Conservation (phyloP, 64 coral and sea anemone species). For the Montipora capricornis region DNA sequence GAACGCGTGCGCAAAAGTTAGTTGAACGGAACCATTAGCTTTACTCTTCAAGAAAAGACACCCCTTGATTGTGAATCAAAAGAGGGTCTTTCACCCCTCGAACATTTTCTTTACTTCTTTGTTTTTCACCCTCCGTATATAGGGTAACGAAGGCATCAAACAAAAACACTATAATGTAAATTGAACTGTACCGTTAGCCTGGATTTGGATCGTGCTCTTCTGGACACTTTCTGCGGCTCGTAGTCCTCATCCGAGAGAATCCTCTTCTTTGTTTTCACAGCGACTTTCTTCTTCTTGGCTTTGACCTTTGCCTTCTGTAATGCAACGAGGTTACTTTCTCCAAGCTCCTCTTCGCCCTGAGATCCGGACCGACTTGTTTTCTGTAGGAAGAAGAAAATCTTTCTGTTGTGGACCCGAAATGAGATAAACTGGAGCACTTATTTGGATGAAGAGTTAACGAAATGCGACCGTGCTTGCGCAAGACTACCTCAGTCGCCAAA, state of each 20-base stretch:
- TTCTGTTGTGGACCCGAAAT: neutral
- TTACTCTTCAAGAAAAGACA: too few species aligned
- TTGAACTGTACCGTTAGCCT: conserved; percentile 4
- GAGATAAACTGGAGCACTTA: neutral
- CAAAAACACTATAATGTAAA: neutral
- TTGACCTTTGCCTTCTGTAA: conserved; percentile 15
- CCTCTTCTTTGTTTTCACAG: conserved; percentile 65
- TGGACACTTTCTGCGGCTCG: conserved; percentile 26
- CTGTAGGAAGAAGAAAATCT: neutral
- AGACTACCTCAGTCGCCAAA: too few species aligned
- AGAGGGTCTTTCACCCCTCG: too few species aligned
- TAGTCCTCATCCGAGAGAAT: conserved; percentile 42
- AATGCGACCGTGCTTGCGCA: too few species aligned
- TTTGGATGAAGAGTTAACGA: neutral
- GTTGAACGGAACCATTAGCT: too few species aligned
- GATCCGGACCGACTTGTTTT: conserved; percentile 20
- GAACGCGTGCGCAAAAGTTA: too few species aligned
- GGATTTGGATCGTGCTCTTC: conserved; percentile 32
- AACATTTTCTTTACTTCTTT: too few species aligned
- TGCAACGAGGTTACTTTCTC: conserved; percentile 4
- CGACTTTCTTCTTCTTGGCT: conserved; percentile 63
- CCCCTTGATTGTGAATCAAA: too few species aligned
- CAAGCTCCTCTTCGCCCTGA: conserved; percentile 8
- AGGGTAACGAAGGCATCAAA: neutral
- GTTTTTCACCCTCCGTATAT: neutral